Evolutionary conservation across 2,113 vertebrate genomes (phyloP).

Genomic region (Tupaia tana): DNA sequence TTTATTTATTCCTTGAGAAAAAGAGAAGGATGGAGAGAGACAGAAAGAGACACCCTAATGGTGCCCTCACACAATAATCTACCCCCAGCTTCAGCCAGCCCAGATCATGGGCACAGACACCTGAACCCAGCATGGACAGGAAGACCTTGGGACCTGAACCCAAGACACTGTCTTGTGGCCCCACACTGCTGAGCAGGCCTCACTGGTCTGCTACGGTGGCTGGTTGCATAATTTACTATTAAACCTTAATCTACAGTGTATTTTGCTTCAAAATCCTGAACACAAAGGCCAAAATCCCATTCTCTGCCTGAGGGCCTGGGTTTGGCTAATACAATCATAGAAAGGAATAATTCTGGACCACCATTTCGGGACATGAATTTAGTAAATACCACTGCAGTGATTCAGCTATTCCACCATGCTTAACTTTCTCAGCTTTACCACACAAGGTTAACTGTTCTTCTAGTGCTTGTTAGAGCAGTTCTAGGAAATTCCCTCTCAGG

Average conservation of each 20-base stretch:
- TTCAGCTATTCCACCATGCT: background rate
- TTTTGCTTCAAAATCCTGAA: background rate
- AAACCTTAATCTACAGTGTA: background rate
- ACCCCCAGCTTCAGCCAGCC: too few species aligned
- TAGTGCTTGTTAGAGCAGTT: conserved; percentile 12
- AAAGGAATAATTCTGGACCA: background rate
- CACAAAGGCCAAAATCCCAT: background rate
- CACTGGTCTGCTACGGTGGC: too few species aligned
- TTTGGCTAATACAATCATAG: background rate
- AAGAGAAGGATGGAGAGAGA: too few species aligned
- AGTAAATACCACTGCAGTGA: background rate
- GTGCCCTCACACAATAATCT: too few species aligned
- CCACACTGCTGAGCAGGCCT: too few species aligned
- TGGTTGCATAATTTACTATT: background rate
- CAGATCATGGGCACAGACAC: too few species aligned
- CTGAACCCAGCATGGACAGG: too few species aligned
- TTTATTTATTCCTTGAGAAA: too few species aligned
- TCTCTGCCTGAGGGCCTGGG: background rate
- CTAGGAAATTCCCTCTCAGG: background rate
- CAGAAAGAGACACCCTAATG: too few species aligned
- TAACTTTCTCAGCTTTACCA: conserved; percentile 2
- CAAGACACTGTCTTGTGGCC: too few species aligned
- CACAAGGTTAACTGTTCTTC: conserved; percentile 14
- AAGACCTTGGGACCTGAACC: too few species aligned
- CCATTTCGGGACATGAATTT: background rate